Evolutionary conservation across 2,888 invertebrate genomes (phyloP).

Genomic region (Resseliella maxima): DNA sequence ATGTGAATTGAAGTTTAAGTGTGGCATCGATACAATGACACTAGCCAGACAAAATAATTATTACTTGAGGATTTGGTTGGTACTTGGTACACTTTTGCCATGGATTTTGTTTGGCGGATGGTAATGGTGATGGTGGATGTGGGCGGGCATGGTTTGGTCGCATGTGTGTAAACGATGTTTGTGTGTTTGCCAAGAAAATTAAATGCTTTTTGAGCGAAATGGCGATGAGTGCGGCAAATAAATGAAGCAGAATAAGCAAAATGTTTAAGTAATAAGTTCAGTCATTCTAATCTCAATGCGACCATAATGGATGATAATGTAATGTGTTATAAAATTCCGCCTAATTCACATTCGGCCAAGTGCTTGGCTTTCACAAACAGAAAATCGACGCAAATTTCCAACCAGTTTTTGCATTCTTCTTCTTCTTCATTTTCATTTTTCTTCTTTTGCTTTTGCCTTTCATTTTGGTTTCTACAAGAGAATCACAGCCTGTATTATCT

Average conservation of each 20-base stretch:
- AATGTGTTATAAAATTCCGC: slow-evolving; percentile 48
- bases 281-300: slow-evolving; percentile 26
- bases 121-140: neutral
- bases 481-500: slow-evolving; percentile 44
- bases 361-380: neutral
- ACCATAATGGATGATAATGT: slow-evolving; percentile 54
- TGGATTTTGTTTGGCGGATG: neutral
- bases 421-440: neutral
- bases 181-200: slow-evolving; percentile 5
- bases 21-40: neutral
- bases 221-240: slow-evolving; percentile 1
- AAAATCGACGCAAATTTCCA: neutral
- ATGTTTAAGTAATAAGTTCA: slow-evolving; percentile 53
- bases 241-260: slow-evolving; percentile 53
- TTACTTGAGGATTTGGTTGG: too few relatives aligned
- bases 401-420: neutral
- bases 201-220: slow-evolving; percentile 46
- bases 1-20: neutral
- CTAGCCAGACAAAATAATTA: slow-evolving; percentile 26
- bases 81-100: neutral
- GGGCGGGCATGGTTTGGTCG: neutral
- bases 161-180: neutral
- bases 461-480: neutral
- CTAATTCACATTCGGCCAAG: slow-evolving; percentile 54
- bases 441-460: neutral